A percentile compares a stretch with the other conserved stretches of the same genome.
phyloP scores from a whole-genome alignment of 92 coral and sea anemone species.

The Siderastrea siderea region DNA sequence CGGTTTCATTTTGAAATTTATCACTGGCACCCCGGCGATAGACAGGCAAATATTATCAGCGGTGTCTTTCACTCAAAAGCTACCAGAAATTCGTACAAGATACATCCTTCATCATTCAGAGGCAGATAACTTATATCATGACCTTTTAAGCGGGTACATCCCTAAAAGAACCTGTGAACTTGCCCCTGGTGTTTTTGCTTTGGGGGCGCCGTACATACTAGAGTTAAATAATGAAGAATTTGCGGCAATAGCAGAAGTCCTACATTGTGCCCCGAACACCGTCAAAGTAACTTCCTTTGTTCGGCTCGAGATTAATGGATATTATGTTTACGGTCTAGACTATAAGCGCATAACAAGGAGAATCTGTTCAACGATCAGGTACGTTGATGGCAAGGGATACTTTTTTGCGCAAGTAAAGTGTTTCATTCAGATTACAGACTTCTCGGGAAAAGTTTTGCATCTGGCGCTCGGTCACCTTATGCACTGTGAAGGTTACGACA shows the following conservation, averaged over 20 bases:
- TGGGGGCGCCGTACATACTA: not conserved
- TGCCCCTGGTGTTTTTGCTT: not conserved
- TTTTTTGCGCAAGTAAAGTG: slow-evolving; percentile 17
- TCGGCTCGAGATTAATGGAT: slow-evolving; percentile 17
- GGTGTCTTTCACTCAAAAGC: slow-evolving; percentile 14
- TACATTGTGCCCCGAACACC: not conserved
- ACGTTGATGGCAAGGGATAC: not conserved
- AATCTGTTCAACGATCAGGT: slow-evolving; percentile 25
- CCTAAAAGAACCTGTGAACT: slow-evolving; percentile 16
- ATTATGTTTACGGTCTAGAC: slow-evolving; percentile 10
- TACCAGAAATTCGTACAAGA: slow-evolving; percentile 9
- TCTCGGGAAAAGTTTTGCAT: not conserved
- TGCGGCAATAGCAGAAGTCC: slow-evolving; percentile 1
- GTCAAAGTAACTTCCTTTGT: slow-evolving; percentile 6
- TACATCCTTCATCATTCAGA: slow-evolving; percentile 12
- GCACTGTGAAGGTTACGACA: not conserved
- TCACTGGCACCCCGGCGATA: slow-evolving; percentile 14
- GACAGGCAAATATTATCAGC: not conserved
- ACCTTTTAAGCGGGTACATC: slow-evolving; percentile 3
- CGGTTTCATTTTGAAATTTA: slow-evolving; percentile 15
- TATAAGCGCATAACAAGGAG: slow-evolving; percentile 32
- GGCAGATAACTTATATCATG: not conserved
- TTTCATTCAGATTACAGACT: slow-evolving; percentile 4
- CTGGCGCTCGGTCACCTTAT: slow-evolving; percentile 2
- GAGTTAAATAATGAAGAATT: slow-evolving; percentile 2